Evolutionary conservation across 2,113 vertebrate genomes (phyloP), one percentile per base, ranked within the genome.

Genomic region (Cephalopterus ornatus): DNA sequence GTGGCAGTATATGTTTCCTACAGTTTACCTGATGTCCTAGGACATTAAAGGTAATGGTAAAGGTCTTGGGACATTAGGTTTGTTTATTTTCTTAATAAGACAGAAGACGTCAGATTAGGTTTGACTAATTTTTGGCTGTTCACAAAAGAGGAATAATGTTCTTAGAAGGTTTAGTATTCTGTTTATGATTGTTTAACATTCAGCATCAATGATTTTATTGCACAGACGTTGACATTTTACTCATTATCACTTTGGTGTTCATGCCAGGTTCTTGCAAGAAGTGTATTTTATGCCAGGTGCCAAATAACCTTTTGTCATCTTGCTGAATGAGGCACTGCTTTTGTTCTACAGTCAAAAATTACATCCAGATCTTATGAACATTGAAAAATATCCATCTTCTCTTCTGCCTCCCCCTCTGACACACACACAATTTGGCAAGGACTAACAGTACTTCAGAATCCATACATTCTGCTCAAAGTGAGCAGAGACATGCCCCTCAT

Each of bases 241-340:
- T 98, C 96, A 97, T 98, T 97, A 98, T 97, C 93, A 56, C 93
- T 96, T 95, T 94, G 92, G 89, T 92, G 97, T 88, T 92, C 95
- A 71, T 96, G 91, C 93, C 96, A 96, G 95, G 79, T 93, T 97
- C 96, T 98, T 97, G 84, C 92, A 97, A 97, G 97, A 94, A 95
- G 56, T 92, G 67, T 94, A 39, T 95, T 95, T 96, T 87, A 92
- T 97, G 96, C 96, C 97, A 97, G 95, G 96, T 97, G 96, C 96
- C 97, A 97, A 98, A 97, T 97, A 97, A 98, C 97, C 97, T 98
- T 98, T 98, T 98, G 95, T 98, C 95, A 92, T 98, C 87, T 85
- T 92, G 85, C 96, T 97, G 97, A 96, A 97, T 97, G 97, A 98
- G 97, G 94, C 93, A 95, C 95, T 95, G 97, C 97, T 97, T 97